phyloP scores from a whole-genome alignment of 2,797 vertebrate species.

The Rhinella marina region DNA sequence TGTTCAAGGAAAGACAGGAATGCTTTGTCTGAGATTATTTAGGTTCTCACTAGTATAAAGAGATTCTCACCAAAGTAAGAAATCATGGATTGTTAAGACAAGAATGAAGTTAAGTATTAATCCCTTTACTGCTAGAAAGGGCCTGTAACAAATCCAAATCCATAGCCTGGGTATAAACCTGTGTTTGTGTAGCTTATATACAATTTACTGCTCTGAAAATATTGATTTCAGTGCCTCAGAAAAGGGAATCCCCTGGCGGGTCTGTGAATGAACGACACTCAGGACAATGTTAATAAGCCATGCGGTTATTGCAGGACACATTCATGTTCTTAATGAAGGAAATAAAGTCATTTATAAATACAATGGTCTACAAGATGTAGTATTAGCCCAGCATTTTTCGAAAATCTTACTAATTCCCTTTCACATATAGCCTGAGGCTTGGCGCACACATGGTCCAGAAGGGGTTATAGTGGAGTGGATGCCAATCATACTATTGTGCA shows the following conservation, averaged over 20 bases:
- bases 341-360: not conserved
- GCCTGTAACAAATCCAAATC: constrained; percentile 25
- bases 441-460: not conserved
- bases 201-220: constrained; percentile 31
- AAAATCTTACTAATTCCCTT: not conserved
- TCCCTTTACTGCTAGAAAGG: constrained; percentile 33
- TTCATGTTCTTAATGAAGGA: not conserved
- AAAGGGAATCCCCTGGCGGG: not conserved
- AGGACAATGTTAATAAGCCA: not conserved
- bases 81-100: constrained; percentile 66
- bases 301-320: not conserved
- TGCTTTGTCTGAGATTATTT: constrained; percentile 67
- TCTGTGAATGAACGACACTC: not conserved
- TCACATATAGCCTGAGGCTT: not conserved
- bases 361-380: not conserved
- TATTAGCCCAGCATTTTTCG: not conserved
- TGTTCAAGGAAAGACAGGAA: constrained; percentile 62
- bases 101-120: constrained; percentile 52
- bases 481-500: too few relatives aligned
- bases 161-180: constrained; percentile 30
- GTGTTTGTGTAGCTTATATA: constrained; percentile 39
- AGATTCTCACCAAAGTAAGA: constrained; percentile 66
- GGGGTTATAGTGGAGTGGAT: too few relatives aligned
- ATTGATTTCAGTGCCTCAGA: constrained; percentile 7
- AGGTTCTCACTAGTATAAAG: constrained; percentile 64